Percentiles rank a stretch among this genome's conserved stretches.
Conservation (phyloP, 2,113 vertebrate species). For the Atractosteus spatula region DNA sequence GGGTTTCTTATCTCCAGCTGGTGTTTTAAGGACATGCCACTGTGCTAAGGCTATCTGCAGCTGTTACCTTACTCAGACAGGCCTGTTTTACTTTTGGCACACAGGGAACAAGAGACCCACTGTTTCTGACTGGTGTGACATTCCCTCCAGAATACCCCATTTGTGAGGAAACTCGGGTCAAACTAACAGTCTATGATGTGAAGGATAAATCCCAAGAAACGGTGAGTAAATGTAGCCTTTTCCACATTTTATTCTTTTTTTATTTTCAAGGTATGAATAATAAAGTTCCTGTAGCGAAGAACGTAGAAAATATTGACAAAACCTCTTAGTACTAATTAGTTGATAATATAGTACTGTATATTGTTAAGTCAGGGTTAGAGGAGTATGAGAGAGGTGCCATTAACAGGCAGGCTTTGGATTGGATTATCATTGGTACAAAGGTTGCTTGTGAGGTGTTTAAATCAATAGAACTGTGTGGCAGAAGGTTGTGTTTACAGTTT, state of each 20-base stretch:
- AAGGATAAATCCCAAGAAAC: conserved; percentile 87
- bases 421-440: too few species aligned
- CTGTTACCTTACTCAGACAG: conserved; percentile 61
- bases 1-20: not conserved
- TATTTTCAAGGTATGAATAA: not conserved
- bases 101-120: conserved; percentile 93
- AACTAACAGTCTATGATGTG: conserved; percentile 92
- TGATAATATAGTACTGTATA: too few species aligned
- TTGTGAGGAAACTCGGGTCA: conserved; percentile 87
- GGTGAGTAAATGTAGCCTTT: conserved; percentile 70
- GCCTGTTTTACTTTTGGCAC: conserved; percentile 55
- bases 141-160: conserved; percentile 87
- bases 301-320: not conserved
- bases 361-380: too few species aligned
- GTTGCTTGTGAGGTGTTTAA: too few species aligned
- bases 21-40: conserved; percentile 24
- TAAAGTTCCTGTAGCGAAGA: not conserved
- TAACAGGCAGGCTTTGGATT: too few species aligned
- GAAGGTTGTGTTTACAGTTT: too few species aligned
- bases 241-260: not conserved
- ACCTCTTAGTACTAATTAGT: too few species aligned
- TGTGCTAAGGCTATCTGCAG: conserved; percentile 44
- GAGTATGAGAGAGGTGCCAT: too few species aligned
- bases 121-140: conserved; percentile 91
- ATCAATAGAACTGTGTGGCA: too few species aligned